These are phyloP conservation scores for Azorinus chamasolen DNA, from an alignment of 2,888 invertebrate species.

Conservation along the genomic window DNA sequence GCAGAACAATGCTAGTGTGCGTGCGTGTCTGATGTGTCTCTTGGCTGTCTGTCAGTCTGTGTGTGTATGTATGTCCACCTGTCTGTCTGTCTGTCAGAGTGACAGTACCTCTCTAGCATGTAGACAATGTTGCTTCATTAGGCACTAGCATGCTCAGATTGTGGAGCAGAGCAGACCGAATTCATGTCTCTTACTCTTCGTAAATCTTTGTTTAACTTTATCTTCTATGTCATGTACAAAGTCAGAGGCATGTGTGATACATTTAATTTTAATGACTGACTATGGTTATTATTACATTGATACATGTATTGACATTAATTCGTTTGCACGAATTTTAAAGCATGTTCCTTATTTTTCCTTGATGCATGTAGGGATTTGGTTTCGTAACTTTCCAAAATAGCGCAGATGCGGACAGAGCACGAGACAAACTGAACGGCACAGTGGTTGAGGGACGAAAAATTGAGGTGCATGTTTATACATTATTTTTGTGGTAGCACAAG, in stretches of 20 bases:
- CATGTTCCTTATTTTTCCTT: slow-evolving; percentile 90
- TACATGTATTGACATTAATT: slow-evolving; percentile 75
- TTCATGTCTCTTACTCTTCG: slow-evolving; percentile 53
- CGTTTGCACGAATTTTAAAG: slow-evolving; percentile 84
- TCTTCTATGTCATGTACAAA: slow-evolving; percentile 47
- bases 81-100: slow-evolving; percentile 28
- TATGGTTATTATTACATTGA: slow-evolving; percentile 62
- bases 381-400: slow-evolving; percentile 99
- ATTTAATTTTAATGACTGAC: slow-evolving; percentile 61
- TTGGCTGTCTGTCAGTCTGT: slow-evolving; percentile 16
- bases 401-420: slow-evolving; percentile 99
- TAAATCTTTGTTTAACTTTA: slow-evolving; percentile 59
- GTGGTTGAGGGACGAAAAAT: slow-evolving; percentile 99
- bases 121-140: slow-evolving; percentile 66
- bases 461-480: slow-evolving; percentile 91
- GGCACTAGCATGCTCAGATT: slow-evolving; percentile 66
- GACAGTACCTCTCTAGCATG: slow-evolving; percentile 55
- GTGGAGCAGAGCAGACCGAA: slow-evolving; percentile 53
- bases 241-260: slow-evolving; percentile 48
- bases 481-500: slow-evolving; percentile 84
- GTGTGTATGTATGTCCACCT: slow-evolving; percentile 25
- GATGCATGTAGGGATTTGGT: slow-evolving; percentile 99
- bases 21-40: slow-evolving; percentile 3
- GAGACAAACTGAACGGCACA: slow-evolving; percentile 99
- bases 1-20: neutral